Conservation (phyloP, 2,113 vertebrate species). For the Dermatemys mawii region DNA sequence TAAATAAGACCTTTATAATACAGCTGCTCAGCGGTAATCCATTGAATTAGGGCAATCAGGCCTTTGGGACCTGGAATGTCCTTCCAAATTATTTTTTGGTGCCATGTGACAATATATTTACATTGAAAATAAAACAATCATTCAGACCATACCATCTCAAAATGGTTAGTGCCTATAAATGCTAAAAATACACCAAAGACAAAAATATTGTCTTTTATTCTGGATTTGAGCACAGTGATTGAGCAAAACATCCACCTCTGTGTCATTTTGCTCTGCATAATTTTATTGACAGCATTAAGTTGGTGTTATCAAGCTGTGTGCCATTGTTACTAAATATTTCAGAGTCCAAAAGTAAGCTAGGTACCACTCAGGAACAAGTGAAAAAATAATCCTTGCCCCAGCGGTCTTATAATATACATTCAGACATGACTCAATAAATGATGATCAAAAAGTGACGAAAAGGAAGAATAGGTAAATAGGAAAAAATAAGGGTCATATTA, state of each 20-base stretch:
- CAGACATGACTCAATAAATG: not conserved
- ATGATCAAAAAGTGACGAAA: not conserved
- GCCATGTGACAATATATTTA: not conserved
- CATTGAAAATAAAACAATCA: not conserved
- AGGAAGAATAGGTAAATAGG: not conserved
- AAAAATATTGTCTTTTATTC: not conserved
- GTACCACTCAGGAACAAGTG: not conserved
- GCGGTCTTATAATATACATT: not conserved
- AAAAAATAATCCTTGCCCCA: not conserved
- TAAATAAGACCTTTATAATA: not conserved
- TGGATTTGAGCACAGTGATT: not conserved
- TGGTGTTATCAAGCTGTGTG: not conserved
- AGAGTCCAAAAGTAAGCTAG: not conserved
- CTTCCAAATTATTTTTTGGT: not conserved
- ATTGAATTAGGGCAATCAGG: not conserved
- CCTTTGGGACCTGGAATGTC: not conserved
- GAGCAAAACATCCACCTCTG: not conserved
- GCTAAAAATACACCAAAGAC: not conserved
- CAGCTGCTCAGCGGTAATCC: not conserved
- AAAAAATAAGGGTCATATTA: not conserved
- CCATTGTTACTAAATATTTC: not conserved
- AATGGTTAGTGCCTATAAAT: not conserved
- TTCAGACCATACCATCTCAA: not conserved
- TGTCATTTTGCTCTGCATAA: not conserved
- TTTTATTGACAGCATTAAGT: not conserved